Base-by-base conservation (phyloP, 2,888 invertebrate species). In the Andrena haemorrhoa region DNA sequence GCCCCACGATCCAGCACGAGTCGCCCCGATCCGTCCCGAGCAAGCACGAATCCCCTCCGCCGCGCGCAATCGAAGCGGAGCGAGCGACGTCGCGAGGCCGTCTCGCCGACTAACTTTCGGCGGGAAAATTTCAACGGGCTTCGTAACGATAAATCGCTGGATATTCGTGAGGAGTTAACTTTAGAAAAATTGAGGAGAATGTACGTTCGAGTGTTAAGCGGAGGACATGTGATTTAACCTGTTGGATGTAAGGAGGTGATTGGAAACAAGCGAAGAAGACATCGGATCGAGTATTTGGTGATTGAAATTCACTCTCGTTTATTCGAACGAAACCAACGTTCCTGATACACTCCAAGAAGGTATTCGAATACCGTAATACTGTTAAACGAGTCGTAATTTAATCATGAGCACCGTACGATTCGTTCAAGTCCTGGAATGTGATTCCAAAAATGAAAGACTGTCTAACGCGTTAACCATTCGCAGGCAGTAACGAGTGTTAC, bases 381-480 rank as follows among this genome's bases (percentile, higher is more conserved):
- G 90, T 86, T 85, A 85, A 89, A 89, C 86, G 83, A 86, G 88
- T 87, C 80, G 77, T 73, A n/a, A n/a, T 12, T 85, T 80, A 77
- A 68, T 73, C 72, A 76, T 75, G 83, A 89, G 86, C 87, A 88
- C 86, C 88, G 82, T 83, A 86, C 85, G 82, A 75, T 84, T 78
- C 64, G 61, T 81, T 79, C 80, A 73, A 66, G 71, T 81, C 72
- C 63, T 88, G 90, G 90, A 91, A 91, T 90, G 90, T 89, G 73
- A 83, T 82, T 86, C 83, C 83, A 85, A 85, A 56, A 86, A 83
- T 77, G 64, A 75, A 70, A 58, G 53, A 73, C 53, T 23, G 33
- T 29, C 26, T 58, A 75, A 51, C 53, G 26, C 4, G 41, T 64
- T 23, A 51, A 64, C 29, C 29, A 20, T 65, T 10, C 49, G 16